Evolutionary conservation across 2,113 vertebrate genomes (phyloP).

Genomic region (Pangasianodon gigas): DNA sequence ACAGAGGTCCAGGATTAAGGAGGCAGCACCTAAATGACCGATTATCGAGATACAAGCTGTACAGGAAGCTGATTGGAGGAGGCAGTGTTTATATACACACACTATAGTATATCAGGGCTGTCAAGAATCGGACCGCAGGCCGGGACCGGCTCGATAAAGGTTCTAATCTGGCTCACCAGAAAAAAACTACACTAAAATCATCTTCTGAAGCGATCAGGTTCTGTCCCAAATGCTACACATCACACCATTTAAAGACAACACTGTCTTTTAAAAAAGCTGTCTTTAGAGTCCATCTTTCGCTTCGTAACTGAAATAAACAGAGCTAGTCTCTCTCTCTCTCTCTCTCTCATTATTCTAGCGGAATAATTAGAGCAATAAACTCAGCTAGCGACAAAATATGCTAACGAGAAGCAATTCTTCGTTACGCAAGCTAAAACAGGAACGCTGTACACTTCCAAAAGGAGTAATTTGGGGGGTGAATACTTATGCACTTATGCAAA

Average conservation of each 20-base stretch:
- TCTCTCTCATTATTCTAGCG: not conserved
- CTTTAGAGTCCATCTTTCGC: not conserved
- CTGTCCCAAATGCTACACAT: too few relatives aligned
- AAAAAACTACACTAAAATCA: too few relatives aligned
- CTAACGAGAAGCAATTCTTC: too few relatives aligned
- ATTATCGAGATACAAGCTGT: not conserved
- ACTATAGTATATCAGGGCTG: not conserved
- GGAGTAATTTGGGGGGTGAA: too few relatives aligned
- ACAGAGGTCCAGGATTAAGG: conserved; percentile 9
- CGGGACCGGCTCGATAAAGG: not conserved
- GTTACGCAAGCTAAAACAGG: too few relatives aligned
- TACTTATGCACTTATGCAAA: too few relatives aligned
- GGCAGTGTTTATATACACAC: not conserved
- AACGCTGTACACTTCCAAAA: too few relatives aligned
- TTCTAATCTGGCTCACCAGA: not conserved
- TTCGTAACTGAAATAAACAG: not conserved
- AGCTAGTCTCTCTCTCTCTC: not conserved
- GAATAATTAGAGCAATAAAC: too few relatives aligned
- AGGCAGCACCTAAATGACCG: not conserved
- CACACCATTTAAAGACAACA: too few relatives aligned
- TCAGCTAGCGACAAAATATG: too few relatives aligned
- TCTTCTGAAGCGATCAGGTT: too few relatives aligned
- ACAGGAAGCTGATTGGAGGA: not conserved
- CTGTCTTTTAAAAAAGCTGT: too few relatives aligned
- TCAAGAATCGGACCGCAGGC: not conserved